phyloP scores from a whole-genome alignment of 2,113 vertebrate species.

The Gallinago undulata region DNA sequence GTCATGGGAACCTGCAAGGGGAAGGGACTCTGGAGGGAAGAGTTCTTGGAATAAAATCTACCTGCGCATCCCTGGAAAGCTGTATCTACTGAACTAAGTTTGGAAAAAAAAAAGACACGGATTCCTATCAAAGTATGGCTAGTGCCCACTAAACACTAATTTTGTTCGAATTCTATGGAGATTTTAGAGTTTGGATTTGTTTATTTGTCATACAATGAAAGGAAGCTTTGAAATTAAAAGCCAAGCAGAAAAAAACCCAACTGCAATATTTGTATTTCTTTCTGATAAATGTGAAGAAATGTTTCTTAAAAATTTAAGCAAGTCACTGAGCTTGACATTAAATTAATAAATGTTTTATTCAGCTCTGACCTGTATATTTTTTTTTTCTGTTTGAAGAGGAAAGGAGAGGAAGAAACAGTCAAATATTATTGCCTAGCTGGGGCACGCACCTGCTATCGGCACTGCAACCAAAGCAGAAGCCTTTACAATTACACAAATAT shows the following conservation, averaged over 20 bases:
- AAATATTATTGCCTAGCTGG: neutral
- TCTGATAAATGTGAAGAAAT: neutral
- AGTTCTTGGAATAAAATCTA: neutral
- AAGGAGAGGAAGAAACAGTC: neutral
- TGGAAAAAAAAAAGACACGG: neutral
- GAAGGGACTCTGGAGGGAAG: neutral
- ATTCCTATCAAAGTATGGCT: neutral
- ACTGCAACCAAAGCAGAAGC: neutral
- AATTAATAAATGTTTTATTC: neutral
- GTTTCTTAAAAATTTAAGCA: neutral
- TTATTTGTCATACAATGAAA: neutral
- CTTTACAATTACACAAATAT: neutral
- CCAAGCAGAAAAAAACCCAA: accelerated
- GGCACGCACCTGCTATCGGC: neutral
- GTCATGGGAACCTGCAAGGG: neutral
- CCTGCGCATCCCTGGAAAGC: neutral
- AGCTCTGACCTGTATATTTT: neutral
- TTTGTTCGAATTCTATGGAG: neutral
- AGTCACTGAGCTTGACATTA: neutral
- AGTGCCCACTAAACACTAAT: neutral
- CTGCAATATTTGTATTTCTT: neutral
- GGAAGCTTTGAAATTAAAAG: neutral
- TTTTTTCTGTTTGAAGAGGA: neutral
- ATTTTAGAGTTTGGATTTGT: neutral
- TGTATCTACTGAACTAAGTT: neutral